Base-by-base conservation (phyloP, 2,888 invertebrate species). In the Caenorhabditis sinica region DNA sequence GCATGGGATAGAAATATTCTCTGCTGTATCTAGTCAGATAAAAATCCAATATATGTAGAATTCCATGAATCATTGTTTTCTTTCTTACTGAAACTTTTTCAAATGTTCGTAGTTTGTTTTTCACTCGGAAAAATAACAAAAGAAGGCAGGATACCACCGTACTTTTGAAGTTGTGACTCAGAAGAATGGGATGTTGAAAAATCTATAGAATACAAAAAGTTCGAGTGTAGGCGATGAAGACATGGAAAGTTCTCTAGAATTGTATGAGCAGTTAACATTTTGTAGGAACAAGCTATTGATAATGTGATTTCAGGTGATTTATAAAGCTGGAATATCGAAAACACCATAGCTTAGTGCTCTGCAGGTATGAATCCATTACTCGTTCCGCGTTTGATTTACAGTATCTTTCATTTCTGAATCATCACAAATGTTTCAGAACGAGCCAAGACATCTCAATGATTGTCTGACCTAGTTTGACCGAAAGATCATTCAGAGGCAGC, bases 131-230 rank as follows among this genome's bases (percentile, higher is more conserved):
- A 45, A 49, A 68, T 51, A 51, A 66, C 43, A 40, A 28, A 17
- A 23, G 5, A 25, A 30, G n/a, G n/a, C n/a, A n/a, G n/a, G n/a
- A n/a, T 25, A 28, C 25, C 11, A 28, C 25, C 23, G 17, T 43
- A 30, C 17, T 68, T 51, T 68, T 53, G 23, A 8, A 51, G n/a
- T 51, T 13, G 36, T 68, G 68, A 68, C 25, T 68, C 68, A 68
- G 51, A 68, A 11, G 43, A 40, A 63, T 23, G 63, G 23, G 17
- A 33, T 60, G n/a, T 23, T 13, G 40, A 33, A 43, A 30, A n/a
- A 66, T 28, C 17, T 43, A 65, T 28, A 45, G 9, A 40, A 56
- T 28, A 56, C 28, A 25, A 28, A 28, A 49, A 49, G n/a, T 49
- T 20, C 13, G 49, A n/a, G 20, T 49, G 13, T 25, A 56, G 56